Percentiles rank a stretch among this genome's conserved stretches.
These are phyloP conservation scores for Adelges cooleyi DNA, from an alignment of 1,140 invertebrate species.

Conservation along the genomic window DNA sequence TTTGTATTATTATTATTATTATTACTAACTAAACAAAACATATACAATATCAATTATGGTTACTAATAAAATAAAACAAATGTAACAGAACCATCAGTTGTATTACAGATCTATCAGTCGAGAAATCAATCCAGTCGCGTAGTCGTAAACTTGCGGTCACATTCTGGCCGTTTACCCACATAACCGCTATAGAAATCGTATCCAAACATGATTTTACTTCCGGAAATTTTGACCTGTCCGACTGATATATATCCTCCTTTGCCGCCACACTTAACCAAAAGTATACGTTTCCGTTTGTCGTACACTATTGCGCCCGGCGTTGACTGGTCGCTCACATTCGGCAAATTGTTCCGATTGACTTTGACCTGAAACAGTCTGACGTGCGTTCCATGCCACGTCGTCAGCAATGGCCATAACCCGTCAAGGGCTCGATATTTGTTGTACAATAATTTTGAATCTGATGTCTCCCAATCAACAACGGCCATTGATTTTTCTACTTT, in stretches of 20 bases:
- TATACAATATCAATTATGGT: too few species aligned
- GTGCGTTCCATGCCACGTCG: conserved; percentile 37
- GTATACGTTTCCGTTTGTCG: conserved; percentile 30
- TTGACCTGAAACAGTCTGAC: conserved; percentile 29
- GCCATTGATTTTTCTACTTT: conserved; percentile 50
- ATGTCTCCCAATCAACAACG: conserved; percentile 50
- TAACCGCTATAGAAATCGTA: conserved; percentile 36
- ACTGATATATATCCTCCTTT: conserved; percentile 32
- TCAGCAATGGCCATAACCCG: conserved; percentile 49
- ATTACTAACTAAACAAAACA: too few species aligned
- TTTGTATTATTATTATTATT: too few species aligned
- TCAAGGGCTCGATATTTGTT: conserved; percentile 53
- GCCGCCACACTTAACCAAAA: conserved; percentile 32
- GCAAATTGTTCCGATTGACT: conserved; percentile 28
- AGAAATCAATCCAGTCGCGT: too few species aligned
- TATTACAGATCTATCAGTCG: too few species aligned
- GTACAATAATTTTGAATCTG: conserved; percentile 49
- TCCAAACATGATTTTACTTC: conserved; percentile 32
- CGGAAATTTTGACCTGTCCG: conserved; percentile 28
- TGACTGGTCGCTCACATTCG: background rate
- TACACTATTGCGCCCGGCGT: conserved; percentile 17
- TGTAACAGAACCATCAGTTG: too few species aligned
- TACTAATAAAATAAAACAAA: too few species aligned
- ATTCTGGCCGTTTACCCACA: conserved; percentile 30
- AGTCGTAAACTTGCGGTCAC: conserved; percentile 3